A percentile compares a stretch with the other conserved stretches of the same genome.
phyloP scores from a whole-genome alignment of 2,888 invertebrate genomes.

The Mythimna ferrago region DNA sequence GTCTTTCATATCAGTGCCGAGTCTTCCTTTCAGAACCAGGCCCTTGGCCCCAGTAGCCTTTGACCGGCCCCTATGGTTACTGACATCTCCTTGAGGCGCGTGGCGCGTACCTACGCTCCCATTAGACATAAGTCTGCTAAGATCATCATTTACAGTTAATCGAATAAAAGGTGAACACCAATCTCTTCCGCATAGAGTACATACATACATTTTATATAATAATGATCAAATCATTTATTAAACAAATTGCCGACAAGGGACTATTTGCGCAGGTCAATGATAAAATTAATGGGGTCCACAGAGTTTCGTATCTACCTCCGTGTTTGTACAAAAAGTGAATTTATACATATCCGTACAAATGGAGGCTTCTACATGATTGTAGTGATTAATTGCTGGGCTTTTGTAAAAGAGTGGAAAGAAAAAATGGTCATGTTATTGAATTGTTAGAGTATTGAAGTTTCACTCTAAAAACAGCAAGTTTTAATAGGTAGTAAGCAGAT shows the following conservation, averaged over 20 bases:
- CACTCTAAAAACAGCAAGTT: no score
- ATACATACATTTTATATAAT: slow-evolving; percentile 33
- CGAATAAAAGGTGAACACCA: background rate
- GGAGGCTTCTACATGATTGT: slow-evolving; percentile 28
- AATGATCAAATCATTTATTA: slow-evolving; percentile 61
- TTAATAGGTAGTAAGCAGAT: no score
- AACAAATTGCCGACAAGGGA: slow-evolving; percentile 58
- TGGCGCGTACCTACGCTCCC: no score
- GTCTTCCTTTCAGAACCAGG: no score
- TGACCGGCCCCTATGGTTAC: no score
- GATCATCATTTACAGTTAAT: no score
- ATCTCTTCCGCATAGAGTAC: slow-evolving; percentile 5
- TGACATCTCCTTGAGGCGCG: no score
- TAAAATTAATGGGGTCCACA: slow-evolving; percentile 63
- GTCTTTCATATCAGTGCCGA: no score
- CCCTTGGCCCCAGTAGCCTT: no score
- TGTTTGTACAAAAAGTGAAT: slow-evolving; percentile 47
- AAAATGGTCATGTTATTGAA: background rate
- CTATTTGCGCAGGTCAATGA: slow-evolving; percentile 58
- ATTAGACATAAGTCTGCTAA: no score
- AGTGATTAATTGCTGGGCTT: slow-evolving; percentile 33
- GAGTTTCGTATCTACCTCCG: slow-evolving; percentile 47
- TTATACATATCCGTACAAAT: slow-evolving; percentile 31
- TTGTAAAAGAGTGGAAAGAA: slow-evolving; percentile 3
- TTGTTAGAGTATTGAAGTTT: background rate